These are phyloP conservation scores for Athrips mouffetella DNA, from an alignment of 2,888 invertebrate genomes.

Conservation along the genomic window DNA sequence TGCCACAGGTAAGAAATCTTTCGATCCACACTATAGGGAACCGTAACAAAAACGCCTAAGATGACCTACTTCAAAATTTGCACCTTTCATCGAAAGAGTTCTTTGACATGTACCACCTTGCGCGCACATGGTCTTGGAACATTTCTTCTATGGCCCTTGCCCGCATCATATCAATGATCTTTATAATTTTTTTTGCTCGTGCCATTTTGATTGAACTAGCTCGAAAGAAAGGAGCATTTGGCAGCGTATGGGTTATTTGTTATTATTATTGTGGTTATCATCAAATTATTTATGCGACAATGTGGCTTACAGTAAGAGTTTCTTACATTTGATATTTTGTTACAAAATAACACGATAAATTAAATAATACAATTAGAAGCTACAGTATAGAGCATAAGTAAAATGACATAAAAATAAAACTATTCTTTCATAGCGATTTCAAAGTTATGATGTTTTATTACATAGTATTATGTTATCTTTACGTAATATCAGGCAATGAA, in stretches of 20 bases:
- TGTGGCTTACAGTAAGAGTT: not conserved
- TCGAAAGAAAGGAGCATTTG: not conserved
- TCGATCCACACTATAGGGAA: no score
- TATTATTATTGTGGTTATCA: constrained; percentile 2
- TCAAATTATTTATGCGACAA: not conserved
- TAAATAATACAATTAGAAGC: no score
- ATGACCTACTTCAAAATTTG: constrained; percentile 69
- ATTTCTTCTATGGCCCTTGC: constrained; percentile 21
- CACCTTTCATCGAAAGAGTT: constrained; percentile 69
- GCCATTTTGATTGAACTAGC: constrained; percentile 21
- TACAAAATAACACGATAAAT: no score
- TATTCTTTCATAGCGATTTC: no score
- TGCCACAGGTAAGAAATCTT: not conserved
- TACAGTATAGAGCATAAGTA: no score
- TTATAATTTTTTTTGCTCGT: constrained; percentile 21
- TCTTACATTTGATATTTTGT: no score
- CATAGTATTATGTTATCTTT: no score
- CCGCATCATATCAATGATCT: constrained; percentile 51
- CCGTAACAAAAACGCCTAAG: constrained; percentile 45
- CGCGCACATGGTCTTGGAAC: constrained; percentile 43
- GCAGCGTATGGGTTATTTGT: not conserved
- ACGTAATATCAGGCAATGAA: no score
- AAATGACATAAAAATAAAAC: no score
- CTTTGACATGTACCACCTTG: constrained; percentile 61
- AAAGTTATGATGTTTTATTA: no score